Evolutionary conservation across 2,888 invertebrate genomes (phyloP), one percentile per base, ranked within the genome.

Genomic region (Monoplex corrugatus): DNA sequence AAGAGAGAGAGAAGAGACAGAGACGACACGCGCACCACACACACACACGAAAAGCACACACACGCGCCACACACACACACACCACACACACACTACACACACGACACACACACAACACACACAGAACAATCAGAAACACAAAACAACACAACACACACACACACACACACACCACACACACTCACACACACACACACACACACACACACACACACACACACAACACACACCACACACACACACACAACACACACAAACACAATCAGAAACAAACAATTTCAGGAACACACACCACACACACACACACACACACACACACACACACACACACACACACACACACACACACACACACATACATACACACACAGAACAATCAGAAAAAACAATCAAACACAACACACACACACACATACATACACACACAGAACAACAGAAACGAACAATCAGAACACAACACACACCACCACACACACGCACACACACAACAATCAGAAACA

Each of bases 81-180:
- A 75, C 38, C 75, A 75, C 38, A 35, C 75, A 75, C 35, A 35
- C 75, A 75, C 35, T n/a, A 75, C 75, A 75, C 75, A 75, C 38
- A 75, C 75, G n/a, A 75, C 75, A 75, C 75, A 35, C 72, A 75
- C 16, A 35, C 75, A 75, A 35, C 75, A 75, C 75, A 75, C 38
- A n/a, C 72, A 75, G 35, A 35, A 75, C 5, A 35, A 35, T 13
- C 75, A 10, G 35, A 35, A 35, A 35, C 75, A 16, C 75, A 35
- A 35, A 10, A 35, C 8, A 35, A 28, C n/a, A n/a, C n/a, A n/a
- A n/a, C 38, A 35, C 75, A 75, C 38, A 35, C 75, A 75, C 35
- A 35, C 75, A 75, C 35, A 75, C 75, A 75, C 75, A 75, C 38
- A 75, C 75, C 75, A 75, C 75, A 75, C 75, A 35, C 72, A 75